These are phyloP conservation scores for Eupithecia insigniata DNA, from an alignment of 2,888 invertebrate species.

Conservation along the genomic window DNA sequence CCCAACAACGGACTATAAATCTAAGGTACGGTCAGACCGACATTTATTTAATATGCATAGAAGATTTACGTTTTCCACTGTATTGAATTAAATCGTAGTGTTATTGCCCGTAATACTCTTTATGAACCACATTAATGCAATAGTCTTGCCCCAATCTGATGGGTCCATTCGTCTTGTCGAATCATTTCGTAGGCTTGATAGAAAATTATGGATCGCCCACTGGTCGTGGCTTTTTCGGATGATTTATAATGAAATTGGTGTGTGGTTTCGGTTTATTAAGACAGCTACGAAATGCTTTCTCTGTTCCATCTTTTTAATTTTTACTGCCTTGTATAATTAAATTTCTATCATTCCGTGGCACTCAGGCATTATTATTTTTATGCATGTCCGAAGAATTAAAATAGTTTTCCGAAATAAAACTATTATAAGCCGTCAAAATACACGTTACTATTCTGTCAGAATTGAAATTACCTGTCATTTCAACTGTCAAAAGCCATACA, in stretches of 20 bases:
- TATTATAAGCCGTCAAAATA: slow-evolving; percentile 18
- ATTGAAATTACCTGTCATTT: slow-evolving; percentile 46
- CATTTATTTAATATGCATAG: slow-evolving; percentile 80
- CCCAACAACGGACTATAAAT: slow-evolving; percentile 68
- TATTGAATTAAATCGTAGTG: slow-evolving; percentile 79
- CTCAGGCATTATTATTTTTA: neutral
- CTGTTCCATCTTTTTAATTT: neutral
- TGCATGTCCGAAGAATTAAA: slow-evolving; percentile 10
- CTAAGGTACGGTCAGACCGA: slow-evolving; percentile 63
- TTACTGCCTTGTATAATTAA: neutral
- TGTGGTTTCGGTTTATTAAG: slow-evolving; percentile 35
- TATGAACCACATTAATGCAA: slow-evolving; percentile 66
- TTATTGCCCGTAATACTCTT: slow-evolving; percentile 66
- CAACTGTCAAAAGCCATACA: slow-evolving; percentile 40
- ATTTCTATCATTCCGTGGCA: slow-evolving; percentile 1
- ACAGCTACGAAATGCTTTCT: slow-evolving; percentile 8
- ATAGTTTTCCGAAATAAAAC: slow-evolving; percentile 11
- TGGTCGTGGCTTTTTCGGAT: slow-evolving; percentile 29
- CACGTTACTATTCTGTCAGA: slow-evolving; percentile 39
- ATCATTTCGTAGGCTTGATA: slow-evolving; percentile 50
- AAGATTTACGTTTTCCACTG: slow-evolving; percentile 77
- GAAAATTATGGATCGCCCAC: slow-evolving; percentile 48
- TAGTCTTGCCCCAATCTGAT: slow-evolving; percentile 34
- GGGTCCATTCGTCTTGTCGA: slow-evolving; percentile 56
- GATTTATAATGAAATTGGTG: slow-evolving; percentile 44